Evolutionary conservation across 2,113 vertebrate genomes (phyloP), one percentile per base, ranked within the genome.

Genomic region (Xenopus borealis): DNA sequence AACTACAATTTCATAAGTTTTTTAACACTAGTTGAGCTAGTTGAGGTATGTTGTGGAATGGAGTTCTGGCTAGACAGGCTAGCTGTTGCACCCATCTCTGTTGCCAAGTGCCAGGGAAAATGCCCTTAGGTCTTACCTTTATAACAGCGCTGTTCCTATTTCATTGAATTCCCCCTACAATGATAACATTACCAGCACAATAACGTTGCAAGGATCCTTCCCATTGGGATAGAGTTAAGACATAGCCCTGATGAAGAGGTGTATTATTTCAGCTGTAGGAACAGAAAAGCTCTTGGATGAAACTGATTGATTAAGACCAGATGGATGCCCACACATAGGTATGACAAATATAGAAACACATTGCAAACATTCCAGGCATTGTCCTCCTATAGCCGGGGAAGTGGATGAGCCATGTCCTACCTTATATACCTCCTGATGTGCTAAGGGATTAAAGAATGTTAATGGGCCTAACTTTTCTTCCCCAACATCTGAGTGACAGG

Each of bases 241-340:
- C 81, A 85, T 77, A 83, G 81, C 79, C 80, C 83, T 40, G 77
- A 85, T 83, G 85, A 87, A 90, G 86, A 86, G 81, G 81, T 86
- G 85, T 90, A 90, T 96, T 96, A 89, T 95, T 91, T 90, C 94
- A 96, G 95, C 95, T 94, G 94, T 88, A 87, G 86, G 90, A 86
- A 85, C 88, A 86, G 83, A 85, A 90, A 85, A 85, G 91, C 88
- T 88, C 86, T 23, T 73, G 91, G 92, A 93, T 91, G 88, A 89
- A 88, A 85, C 90, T 92, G 93, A 94, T 90, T 94, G 93, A 95
- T 94, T 93, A 91, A 92, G 94, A 94, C 93, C 94, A 96, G 93
- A 96, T 94, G 95, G 93, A 91, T 84, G 88, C 91, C 92, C 91
- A 91, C 92, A 91, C 89, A 89, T 93, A 91, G 92, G 92, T 89